Evolutionary conservation across 1,140 invertebrate genomes (phyloP), one percentile per base, ranked within the genome.

Genomic region (Apis laboriosa): DNA sequence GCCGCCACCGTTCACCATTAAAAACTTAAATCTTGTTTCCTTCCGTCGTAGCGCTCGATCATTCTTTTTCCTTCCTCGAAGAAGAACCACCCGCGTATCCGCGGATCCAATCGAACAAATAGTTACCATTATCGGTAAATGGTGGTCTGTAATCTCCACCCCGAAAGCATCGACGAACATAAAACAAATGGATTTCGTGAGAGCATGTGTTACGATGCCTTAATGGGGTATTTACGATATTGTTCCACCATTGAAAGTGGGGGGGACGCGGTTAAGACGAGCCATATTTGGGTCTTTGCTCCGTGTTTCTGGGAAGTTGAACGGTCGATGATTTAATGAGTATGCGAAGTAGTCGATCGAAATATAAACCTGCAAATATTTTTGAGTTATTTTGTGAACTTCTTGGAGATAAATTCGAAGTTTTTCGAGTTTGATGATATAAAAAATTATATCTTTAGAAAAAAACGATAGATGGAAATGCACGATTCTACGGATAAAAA

Each of bases 91-190:
- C 28, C 70, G 21, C 58, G 34, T 76, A 71, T 63, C 24, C 34
- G 74, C 34, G 74, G 73, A 84, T 83, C 61, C 82, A 81, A 87
- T 88, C 75, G 74, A 51, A 56, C 61, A 70, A 56, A 51, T 67
- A 81, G 86, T 84, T 60, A 84, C 51, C 28, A 58, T 87, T 88
- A 88, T 84, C 79, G 85, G 70, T 78, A 76, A 87, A 88, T 86
- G 83, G 84, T 75, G 58, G 58, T 21, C 17, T 66, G 55, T 81
- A 63, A 88, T 87, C 78, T 81, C 61, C 56, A 13, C 43, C 58
- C 28, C 58, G 12, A 51, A 78, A 86, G n/a, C 51, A 87, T 82
- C 80, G 60, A 49, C 76, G 21, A 9, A 9, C n/a, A 49, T 74
- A 87, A 87, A 84, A 87, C 71, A 64, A 88, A 87, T 84, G 82